A percentile compares a stretch with the other conserved stretches of the same genome.
phyloP scores from a whole-genome alignment of 2,797 vertebrate species.

The Myotis daubentonii region DNA sequence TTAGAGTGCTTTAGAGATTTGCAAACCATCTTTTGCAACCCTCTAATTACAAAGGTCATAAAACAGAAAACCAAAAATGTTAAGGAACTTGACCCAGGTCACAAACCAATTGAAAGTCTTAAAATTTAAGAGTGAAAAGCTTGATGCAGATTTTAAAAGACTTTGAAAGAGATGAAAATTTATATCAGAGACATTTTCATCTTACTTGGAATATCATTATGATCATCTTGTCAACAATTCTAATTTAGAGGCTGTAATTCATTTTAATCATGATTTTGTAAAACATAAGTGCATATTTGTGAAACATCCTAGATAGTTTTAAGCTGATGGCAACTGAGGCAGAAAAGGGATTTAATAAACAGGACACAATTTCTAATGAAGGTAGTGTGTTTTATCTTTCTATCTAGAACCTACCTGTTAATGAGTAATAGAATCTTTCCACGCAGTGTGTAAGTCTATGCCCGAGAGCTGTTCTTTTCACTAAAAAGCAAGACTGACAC shows the following conservation, averaged over 20 bases:
- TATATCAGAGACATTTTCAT: neutral
- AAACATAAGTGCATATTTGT: neutral
- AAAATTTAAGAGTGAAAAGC: neutral
- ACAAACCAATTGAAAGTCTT: slow-evolving; percentile 8
- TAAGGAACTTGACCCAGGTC: neutral
- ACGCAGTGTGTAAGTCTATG: neutral
- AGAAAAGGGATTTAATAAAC: neutral
- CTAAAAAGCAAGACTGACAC: slow-evolving; percentile 10
- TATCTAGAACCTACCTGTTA: neutral
- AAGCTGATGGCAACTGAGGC: neutral
- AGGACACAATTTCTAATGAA: neutral
- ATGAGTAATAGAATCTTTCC: neutral
- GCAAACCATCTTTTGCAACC: neutral
- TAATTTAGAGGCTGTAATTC: neutral
- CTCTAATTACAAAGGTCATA: slow-evolving; percentile 5
- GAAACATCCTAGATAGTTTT: slow-evolving; percentile 9
- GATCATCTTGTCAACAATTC: neutral
- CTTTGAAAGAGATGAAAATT: neutral
- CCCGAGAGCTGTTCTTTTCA: neutral
- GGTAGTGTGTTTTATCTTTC: neutral
- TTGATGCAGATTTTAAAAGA: neutral
- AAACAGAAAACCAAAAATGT: neutral
- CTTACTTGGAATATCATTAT: neutral
- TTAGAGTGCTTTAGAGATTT: neutral
- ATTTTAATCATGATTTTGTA: neutral